Evolutionary conservation across 2,888 invertebrate species (phyloP), one percentile per base, ranked within the genome.

Genomic region (Penaeus monodon): DNA sequence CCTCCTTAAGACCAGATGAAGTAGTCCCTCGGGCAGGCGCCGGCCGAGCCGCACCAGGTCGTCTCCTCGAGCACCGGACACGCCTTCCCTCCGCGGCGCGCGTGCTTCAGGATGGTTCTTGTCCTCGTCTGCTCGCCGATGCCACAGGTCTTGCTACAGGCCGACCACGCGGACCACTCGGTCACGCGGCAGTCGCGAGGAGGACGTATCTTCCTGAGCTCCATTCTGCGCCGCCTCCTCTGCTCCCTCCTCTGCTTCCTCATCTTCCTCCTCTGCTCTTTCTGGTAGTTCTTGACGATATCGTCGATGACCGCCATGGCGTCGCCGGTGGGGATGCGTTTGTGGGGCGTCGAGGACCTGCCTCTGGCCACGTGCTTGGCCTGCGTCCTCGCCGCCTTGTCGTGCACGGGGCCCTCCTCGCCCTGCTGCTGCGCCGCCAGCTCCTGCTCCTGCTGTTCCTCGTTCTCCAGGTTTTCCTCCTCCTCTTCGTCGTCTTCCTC

Each of bases 71-170:
- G 94, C 22, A 96, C 95, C 12, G 97, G 97, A 93, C 98, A 98
- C 12, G 95, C 94, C 57, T 94, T 94, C 20, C 98, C 98, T 24
- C 96, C 97, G 24, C 96, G 94, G 89, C 96, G 94, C 85, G 96
- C 95, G 91, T 96, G 95, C 91, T 95, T 95, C 90, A 96, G 93
- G 85, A 98, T 95, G 91, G 95, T 95, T 89, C 97, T 94, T 91
- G 95, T 95, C 91, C 98, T 95, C 92, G 95, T 94, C 93, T 96
- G 96, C 91, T 97, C 96, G 44, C 98, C 98, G 89, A 97, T 97
- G 90, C 97, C 97, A 92, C 98, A 97, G 83, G 96, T 95, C 92
- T 96, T 96, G 93, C 96, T 96, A 93, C 98, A 98, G 17, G 95
- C 93, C 91, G 96, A 95, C 97, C 97, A 97, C 85, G 95, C 95